Conservation (phyloP, 2,797 vertebrate genomes). For the Geotrypetes seraphini region DNA sequence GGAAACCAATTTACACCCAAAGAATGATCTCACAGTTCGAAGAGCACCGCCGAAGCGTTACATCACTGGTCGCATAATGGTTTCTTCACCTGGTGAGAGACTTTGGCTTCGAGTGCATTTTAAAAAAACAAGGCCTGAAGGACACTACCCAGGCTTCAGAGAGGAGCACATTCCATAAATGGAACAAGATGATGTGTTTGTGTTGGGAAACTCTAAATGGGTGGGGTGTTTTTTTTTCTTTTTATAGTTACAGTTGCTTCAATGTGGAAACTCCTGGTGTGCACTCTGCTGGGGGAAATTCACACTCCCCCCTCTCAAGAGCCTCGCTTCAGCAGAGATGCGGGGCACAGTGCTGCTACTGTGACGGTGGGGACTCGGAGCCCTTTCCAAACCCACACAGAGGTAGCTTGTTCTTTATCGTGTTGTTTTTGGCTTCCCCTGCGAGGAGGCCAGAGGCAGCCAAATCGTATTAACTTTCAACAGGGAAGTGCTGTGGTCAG, state of each 20-base stretch:
- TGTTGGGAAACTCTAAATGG: too few species aligned
- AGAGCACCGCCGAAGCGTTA: too few species aligned
- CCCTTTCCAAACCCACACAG: constrained; percentile 47
- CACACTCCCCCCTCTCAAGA: not conserved
- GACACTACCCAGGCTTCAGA: too few species aligned
- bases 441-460: constrained; percentile 47
- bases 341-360: constrained; percentile 63
- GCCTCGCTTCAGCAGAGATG: constrained; percentile 23
- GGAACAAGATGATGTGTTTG: too few species aligned
- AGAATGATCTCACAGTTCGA: too few species aligned
- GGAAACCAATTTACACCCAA: too few species aligned
- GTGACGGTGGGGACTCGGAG: constrained; percentile 52
- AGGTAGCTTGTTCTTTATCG: constrained; percentile 56
- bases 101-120: too few species aligned
- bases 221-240: constrained; percentile 1
- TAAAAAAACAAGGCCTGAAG: too few species aligned
- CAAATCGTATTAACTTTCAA: constrained; percentile 63
- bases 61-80: too few species aligned
- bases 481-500: constrained; percentile 66
- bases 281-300: not conserved
- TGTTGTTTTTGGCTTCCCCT: constrained; percentile 65
- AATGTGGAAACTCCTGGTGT: constrained; percentile 1
- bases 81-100: too few species aligned
- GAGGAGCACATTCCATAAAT: too few species aligned
- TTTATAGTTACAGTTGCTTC: constrained; percentile 9